phyloP scores from a whole-genome alignment of 2,888 invertebrate genomes.

The Melieria omissa region DNA sequence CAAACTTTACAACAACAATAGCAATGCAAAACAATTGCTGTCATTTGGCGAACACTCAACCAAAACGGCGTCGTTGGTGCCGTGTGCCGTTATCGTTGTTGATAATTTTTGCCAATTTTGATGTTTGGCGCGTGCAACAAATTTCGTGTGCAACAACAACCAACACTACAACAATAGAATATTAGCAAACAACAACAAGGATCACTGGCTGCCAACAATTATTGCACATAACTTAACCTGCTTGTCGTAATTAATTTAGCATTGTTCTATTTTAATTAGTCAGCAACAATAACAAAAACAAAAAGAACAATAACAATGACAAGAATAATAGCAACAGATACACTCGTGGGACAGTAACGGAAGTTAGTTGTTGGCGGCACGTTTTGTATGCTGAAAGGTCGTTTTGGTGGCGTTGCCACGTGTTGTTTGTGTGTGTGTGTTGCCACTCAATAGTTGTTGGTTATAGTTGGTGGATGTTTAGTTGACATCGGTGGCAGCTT shows the following conservation, averaged over 20 bases:
- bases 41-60: too few relatives aligned
- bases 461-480: too few relatives aligned
- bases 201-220: conserved; percentile 12
- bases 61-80: too few relatives aligned
- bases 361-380: too few relatives aligned
- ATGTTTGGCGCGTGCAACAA: conserved; percentile 32
- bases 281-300: conserved; percentile 42
- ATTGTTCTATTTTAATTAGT: conserved; percentile 50
- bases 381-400: too few relatives aligned
- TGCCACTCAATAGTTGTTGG: too few relatives aligned
- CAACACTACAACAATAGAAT: conserved; percentile 1
- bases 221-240: conserved; percentile 36
- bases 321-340: not conserved
- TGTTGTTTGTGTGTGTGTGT: too few relatives aligned
- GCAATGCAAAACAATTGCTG: too few relatives aligned
- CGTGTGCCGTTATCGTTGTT: not conserved
- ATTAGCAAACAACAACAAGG: too few relatives aligned
- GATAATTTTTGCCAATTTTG: conserved; percentile 33
- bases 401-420: too few relatives aligned
- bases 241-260: conserved; percentile 47
- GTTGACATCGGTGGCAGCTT: too few relatives aligned
- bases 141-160: conserved; percentile 21
- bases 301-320: conserved; percentile 31
- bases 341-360: not conserved
- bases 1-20: too few relatives aligned